Percentiles rank a stretch among this genome's conserved stretches.
Conservation (phyloP, 2,113 vertebrate species). For the Micronycteris hirsuta region DNA sequence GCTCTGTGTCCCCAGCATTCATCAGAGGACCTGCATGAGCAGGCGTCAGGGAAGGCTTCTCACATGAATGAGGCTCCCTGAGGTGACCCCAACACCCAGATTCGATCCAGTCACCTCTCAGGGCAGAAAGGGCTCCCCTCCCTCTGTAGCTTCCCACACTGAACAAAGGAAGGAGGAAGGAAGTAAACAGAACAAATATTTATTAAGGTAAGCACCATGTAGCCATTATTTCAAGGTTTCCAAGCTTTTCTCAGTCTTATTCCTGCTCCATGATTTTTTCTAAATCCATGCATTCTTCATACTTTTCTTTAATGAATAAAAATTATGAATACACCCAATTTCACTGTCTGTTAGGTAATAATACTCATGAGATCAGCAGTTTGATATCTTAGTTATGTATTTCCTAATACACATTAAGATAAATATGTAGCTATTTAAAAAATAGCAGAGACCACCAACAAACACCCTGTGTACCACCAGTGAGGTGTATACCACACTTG, state of each 20-base stretch:
- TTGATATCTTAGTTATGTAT: not conserved
- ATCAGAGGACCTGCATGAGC: not conserved
- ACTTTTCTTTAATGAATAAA: not conserved
- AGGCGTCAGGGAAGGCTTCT: not conserved
- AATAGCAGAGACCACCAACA: not conserved
- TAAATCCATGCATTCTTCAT: not conserved
- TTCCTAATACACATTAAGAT: not conserved
- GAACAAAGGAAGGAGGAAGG: not conserved
- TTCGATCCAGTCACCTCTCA: not conserved
- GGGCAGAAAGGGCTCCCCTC: not conserved
- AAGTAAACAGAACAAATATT: not conserved
- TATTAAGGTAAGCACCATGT: not conserved
- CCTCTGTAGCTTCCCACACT: not conserved
- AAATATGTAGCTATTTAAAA: not conserved
- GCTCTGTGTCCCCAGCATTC: not conserved
- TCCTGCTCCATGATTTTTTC: not conserved
- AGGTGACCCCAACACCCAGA: not conserved
- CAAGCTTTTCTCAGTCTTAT: not conserved
- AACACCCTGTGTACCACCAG: not conserved
- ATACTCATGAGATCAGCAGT: not conserved
- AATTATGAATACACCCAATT: not conserved
- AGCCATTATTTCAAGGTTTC: not conserved
- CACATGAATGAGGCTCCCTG: not conserved
- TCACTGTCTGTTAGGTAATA: constrained; percentile 3
- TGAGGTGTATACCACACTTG: not conserved